Percentiles rank a stretch among this genome's conserved stretches.
Conservation (phyloP, 1,140 invertebrate genomes). For the Eumaeus atala region DNA sequence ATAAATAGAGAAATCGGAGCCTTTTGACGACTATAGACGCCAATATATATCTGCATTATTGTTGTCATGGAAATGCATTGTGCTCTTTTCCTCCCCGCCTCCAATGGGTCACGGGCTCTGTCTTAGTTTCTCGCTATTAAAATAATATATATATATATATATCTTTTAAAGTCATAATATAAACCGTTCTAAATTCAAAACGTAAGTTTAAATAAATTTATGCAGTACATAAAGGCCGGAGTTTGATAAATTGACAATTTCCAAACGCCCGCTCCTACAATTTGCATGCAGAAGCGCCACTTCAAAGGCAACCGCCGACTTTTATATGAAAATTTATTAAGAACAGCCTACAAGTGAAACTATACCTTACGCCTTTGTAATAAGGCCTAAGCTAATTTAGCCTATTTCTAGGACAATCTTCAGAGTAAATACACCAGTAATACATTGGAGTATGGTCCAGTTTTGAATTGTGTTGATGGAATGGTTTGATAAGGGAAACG, state of each 20-base stretch:
- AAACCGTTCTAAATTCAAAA: too few species aligned
- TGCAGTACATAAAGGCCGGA: background rate
- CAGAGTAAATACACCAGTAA: background rate
- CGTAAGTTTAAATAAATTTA: background rate
- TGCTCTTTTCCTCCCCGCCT: too few species aligned
- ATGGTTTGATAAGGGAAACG: background rate
- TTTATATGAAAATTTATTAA: constrained; percentile 29
- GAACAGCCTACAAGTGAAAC: constrained; percentile 10
- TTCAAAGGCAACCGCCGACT: constrained; percentile 66
- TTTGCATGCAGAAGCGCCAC: constrained; percentile 72
- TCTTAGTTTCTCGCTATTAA: too few species aligned
- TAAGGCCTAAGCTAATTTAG: constrained; percentile 19
- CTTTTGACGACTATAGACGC: too few species aligned
- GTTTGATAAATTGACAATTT: constrained; percentile 51
- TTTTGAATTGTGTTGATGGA: background rate
- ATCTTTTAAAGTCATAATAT: too few species aligned
- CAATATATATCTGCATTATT: too few species aligned
- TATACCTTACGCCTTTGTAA: background rate
- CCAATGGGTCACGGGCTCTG: too few species aligned
- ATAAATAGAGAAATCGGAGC: too few species aligned
- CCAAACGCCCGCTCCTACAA: constrained; percentile 34
- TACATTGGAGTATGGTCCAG: background rate
- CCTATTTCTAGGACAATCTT: background rate
- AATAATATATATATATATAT: too few species aligned
- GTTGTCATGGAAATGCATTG: too few species aligned